Evolutionary conservation across 1,140 invertebrate species (phyloP), one percentile per base, ranked within the genome.

Genomic region (Venustaconcha ellipsiformis): DNA sequence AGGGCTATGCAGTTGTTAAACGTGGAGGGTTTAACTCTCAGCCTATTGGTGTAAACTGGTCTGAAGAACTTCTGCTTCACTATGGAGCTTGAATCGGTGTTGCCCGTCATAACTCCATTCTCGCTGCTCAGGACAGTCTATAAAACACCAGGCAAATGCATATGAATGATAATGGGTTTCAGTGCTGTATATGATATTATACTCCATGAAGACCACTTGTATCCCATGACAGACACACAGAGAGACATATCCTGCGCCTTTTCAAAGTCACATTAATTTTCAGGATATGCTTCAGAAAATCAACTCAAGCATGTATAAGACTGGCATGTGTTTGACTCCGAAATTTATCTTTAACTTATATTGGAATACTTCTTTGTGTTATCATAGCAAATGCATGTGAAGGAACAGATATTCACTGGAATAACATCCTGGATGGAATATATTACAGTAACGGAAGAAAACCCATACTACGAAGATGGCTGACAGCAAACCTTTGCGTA

Each of bases 1-100:
- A 75, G 67, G 30, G 65, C 67, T 14, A 75, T 75, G 23, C 65
- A 55, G 13, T 30, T 30, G 18, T 75, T 17, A 58, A 62, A 75
- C 5, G 58, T 37, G 2, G 56, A 57, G 8, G 73, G 73, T 37
- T 69, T 69, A 12, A 75, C 18, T 15, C 73, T 67, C 15, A 75
- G 18, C 37, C 48, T 58, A 20, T 59, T 75, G 57, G 73, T 57
- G 48, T 75, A 69, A 15, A 75, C 18, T 26, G 73, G 73, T 60
- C 64, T 68, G 17, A 67, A 67, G 58, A 75, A 59, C 11, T 37
- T 30, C 13, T 8, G 18, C 17, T 67, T 75, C 58, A 75, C 73
- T 20, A 26, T 60, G 37, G 67, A 56, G 15, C 67, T 60, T 14
- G 57, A 55, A 64, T 75, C 70, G 2, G 60, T 64, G 67, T 75